Evolutionary conservation across 2,888 invertebrate species (phyloP).

Genomic region (Notodonta dromedarius): DNA sequence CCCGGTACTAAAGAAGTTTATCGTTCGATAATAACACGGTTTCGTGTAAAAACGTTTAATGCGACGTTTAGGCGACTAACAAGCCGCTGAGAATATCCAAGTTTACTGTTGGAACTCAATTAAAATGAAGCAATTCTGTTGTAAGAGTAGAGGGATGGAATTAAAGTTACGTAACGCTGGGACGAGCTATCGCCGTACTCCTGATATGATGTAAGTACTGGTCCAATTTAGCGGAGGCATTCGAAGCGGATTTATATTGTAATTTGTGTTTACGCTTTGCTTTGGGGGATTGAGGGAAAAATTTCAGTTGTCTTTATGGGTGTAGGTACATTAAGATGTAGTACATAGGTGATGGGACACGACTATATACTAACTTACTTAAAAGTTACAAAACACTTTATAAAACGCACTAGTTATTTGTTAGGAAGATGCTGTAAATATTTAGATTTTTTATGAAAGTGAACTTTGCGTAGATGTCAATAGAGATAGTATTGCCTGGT

Average conservation of each 20-base stretch:
- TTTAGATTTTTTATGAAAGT: no score
- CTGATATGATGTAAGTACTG: constrained; percentile 23
- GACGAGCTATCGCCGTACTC: constrained; percentile 19
- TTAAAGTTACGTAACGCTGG: constrained; percentile 60
- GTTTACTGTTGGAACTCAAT: constrained; percentile 72
- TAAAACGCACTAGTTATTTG: no score
- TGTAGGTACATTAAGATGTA: neutral
- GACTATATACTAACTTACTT: no score
- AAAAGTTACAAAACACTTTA: no score
- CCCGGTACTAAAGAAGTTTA: constrained; percentile 68
- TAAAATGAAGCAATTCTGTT: constrained; percentile 74
- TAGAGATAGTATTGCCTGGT: no score
- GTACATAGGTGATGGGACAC: neutral
- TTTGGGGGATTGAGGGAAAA: neutral
- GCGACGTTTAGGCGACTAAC: constrained; percentile 61
- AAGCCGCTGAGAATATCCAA: constrained; percentile 59
- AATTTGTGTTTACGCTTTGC: constrained; percentile 2
- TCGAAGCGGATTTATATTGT: constrained; percentile 3
- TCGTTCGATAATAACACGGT: constrained; percentile 61
- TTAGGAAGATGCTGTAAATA: no score
- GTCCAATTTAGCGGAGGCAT: constrained; percentile 17
- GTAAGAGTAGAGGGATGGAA: constrained; percentile 37
- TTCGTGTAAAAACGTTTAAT: constrained; percentile 40
- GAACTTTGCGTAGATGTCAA: no score
- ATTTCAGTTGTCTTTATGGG: neutral